Evolutionary conservation across 2,113 vertebrate species (phyloP).

Genomic region (Paedocypris sp.): DNA sequence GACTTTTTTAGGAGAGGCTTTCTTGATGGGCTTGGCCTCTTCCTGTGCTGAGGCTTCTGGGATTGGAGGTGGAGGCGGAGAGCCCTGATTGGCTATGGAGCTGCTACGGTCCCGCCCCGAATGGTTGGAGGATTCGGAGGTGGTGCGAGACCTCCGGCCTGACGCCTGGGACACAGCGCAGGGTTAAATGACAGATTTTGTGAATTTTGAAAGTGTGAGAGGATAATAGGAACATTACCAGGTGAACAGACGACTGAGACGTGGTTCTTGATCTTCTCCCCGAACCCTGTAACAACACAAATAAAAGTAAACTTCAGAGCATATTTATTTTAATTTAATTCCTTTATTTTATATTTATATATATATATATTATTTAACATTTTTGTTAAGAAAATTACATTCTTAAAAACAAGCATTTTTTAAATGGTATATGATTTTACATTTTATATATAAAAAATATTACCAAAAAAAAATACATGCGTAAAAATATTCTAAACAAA

Average conservation of each 20-base stretch:
- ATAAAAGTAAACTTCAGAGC: background rate
- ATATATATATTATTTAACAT: too few species aligned
- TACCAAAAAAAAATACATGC: background rate
- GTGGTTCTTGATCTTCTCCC: constrained; percentile 63
- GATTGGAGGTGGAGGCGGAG: constrained; percentile 59
- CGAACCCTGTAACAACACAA: constrained; percentile 42
- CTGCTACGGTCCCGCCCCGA: constrained; percentile 67
- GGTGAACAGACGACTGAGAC: constrained; percentile 68
- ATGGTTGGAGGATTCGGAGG: constrained; percentile 72
- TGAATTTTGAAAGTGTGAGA: background rate
- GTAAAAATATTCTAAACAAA: too few species aligned
- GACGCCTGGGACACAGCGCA: constrained; percentile 50
- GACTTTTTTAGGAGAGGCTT: constrained; percentile 61
- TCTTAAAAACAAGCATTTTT: background rate
- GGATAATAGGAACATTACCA: constrained; percentile 45
- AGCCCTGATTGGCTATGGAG: constrained; percentile 56
- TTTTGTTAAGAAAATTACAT: background rate
- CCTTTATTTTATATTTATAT: too few species aligned
- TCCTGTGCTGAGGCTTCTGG: constrained; percentile 57
- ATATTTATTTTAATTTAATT: background rate
- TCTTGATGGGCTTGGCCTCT: constrained; percentile 52
- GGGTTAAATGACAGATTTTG: background rate
- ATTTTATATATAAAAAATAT: background rate
- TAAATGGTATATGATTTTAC: background rate
- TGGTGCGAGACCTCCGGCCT: constrained; percentile 63